Conservation (phyloP, 2,797 vertebrate genomes). For the Lemur catta region DNA sequence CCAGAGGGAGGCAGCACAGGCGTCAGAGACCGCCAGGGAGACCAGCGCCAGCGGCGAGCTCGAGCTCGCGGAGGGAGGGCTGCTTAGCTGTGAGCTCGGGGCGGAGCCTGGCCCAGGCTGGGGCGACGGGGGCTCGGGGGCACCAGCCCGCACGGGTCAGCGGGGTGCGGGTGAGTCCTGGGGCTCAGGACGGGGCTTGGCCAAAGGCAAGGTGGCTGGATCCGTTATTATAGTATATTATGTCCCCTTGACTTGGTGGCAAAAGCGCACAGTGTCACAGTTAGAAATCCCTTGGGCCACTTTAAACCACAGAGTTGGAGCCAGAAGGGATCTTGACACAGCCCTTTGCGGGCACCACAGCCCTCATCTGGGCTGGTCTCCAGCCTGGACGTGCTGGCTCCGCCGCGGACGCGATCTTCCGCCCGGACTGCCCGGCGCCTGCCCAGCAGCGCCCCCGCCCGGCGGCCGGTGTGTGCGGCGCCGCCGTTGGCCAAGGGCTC, state of each 20-base stretch:
- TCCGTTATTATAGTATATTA: fast-evolving
- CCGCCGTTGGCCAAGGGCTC: not conserved
- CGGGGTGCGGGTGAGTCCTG: too few relatives aligned
- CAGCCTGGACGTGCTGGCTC: not conserved
- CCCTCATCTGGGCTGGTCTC: not conserved
- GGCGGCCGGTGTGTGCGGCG: not conserved
- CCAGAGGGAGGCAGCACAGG: not conserved
- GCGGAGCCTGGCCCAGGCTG: too few relatives aligned
- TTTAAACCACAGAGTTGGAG: not conserved
- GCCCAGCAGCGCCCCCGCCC: not conserved
- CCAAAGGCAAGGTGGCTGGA: not conserved
- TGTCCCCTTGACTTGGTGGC: not conserved
- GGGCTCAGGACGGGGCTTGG: not conserved
- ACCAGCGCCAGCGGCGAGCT: fast-evolving
- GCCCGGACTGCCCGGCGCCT: not conserved
- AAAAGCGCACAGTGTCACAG: not conserved
- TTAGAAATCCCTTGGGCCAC: not conserved
- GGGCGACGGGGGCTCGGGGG: not conserved
- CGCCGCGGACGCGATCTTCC: not conserved
- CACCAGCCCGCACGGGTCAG: not conserved
- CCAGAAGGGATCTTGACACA: not conserved
- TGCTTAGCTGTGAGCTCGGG: not conserved
- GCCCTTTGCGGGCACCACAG: fast-evolving
- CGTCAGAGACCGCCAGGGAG: not conserved
- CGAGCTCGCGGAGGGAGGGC: not conserved